These are phyloP conservation scores for Nemoura dubitans DNA, from an alignment of 2,888 invertebrate genomes.

Conservation along the genomic window DNA sequence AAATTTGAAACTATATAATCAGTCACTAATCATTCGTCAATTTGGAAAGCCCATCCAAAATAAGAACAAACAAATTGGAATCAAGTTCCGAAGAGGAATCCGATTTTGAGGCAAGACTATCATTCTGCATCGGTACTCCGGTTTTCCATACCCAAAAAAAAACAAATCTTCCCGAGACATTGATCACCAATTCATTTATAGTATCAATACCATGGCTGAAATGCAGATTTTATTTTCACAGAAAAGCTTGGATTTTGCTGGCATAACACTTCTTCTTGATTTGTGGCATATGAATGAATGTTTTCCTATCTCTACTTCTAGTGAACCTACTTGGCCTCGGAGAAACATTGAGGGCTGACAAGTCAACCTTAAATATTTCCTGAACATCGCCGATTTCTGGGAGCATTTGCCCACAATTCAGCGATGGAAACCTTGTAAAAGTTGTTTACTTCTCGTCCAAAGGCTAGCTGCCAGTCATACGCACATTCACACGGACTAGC, in stretches of 20 bases:
- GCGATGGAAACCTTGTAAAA: not conserved
- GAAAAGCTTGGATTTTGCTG: not conserved
- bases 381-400: not conserved
- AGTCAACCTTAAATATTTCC: not conserved
- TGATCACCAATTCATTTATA: too few relatives aligned
- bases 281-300: not conserved
- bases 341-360: not conserved
- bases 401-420: not conserved
- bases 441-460: not conserved
- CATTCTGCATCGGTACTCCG: too few relatives aligned
- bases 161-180: too few relatives aligned
- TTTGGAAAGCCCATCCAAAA: not conserved
- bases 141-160: too few relatives aligned
- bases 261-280: not conserved
- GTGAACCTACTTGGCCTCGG: not conserved
- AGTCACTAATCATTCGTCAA: not conserved
- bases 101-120: not conserved
- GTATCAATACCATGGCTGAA: too few relatives aligned
- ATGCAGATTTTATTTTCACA: not conserved
- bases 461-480: not conserved
- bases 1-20: not conserved
- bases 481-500: slow-evolving; percentile 7
- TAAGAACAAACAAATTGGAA: not conserved
- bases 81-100: not conserved
- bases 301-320: not conserved